Evolutionary conservation across 1,140 invertebrate species (phyloP), one percentile per base, ranked within the genome.

Genomic region (Dendroctonus valens): DNA sequence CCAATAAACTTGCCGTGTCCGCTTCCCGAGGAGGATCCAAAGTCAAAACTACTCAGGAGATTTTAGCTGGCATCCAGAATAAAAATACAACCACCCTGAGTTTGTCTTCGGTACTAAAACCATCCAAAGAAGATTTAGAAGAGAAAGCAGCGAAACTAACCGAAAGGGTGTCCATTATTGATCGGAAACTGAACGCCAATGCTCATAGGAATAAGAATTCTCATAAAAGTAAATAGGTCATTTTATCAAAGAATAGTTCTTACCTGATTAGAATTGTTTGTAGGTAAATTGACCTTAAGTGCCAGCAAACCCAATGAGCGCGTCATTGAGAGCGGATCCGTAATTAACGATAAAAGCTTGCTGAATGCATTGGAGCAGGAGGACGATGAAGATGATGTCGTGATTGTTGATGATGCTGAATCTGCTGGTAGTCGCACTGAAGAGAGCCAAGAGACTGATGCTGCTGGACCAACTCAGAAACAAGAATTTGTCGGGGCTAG

Each of bases 31-130:
- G 86, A 42, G 86, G 83, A 71, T 85, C 87, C 66, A 86, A 92
- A 81, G 84, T 93, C 1, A 93, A 93, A 82, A 94, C 91, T 2
- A 93, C 91, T 26, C 89, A 91, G 72, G 89, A 94, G 76, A 76
- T 94, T 14, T 82, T 93, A 58, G 89, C 89, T 44, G 88, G 91
- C 74, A 80, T 93, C 63, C 88, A 90, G 76, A 88, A 87, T 62
- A 81, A 86, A 55, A 84, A 82, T 69, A 59, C 70, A 51, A 58
- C 73, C 58, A 15, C 40, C 6, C 41, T 65, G 51, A 70, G 59
- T 64, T 62, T 8, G 58, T 40, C 14, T 7, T 38, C 53, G 44
- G 15, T 8, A 8, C 37, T 15, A 7, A 49, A 59, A 48, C 74
- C 72, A 53, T 67, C 74, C 7, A 74, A 73, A 39, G 75, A 77